Evolutionary conservation across 2,888 invertebrate species (phyloP).

Genomic region (Lypha dubia): DNA sequence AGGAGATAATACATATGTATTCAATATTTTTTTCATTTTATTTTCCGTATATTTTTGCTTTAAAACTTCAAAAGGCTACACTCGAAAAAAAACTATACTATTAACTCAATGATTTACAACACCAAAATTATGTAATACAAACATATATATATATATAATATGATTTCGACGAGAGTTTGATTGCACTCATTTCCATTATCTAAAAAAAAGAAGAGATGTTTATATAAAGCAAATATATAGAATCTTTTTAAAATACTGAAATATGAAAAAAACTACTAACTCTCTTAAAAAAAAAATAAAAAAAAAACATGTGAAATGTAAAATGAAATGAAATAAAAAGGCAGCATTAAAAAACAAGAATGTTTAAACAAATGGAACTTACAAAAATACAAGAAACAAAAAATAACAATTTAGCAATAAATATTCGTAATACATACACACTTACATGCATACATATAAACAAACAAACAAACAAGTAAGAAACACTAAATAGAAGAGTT

Average conservation of each 20-base stretch:
- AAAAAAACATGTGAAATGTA: slow-evolving; percentile 11
- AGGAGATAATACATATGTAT: slow-evolving; percentile 65
- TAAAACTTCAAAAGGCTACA: slow-evolving; percentile 68
- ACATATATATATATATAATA: slow-evolving; percentile 6
- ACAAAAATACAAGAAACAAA: slow-evolving; percentile 50
- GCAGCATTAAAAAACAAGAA: slow-evolving; percentile 58
- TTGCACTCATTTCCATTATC: slow-evolving; percentile 24
- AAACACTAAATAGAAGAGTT: slow-evolving; percentile 47
- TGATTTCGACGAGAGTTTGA: slow-evolving; percentile 20
- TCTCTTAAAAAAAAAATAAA: slow-evolving; percentile 30
- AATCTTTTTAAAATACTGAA: slow-evolving; percentile 34
- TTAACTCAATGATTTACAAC: slow-evolving; percentile 53
- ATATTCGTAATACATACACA: slow-evolving; percentile 25
- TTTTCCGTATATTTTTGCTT: slow-evolving; percentile 53
- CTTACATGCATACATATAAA: not conserved
- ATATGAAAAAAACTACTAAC: slow-evolving; percentile 50
- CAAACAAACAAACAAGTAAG: slow-evolving; percentile 6
- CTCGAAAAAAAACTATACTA: slow-evolving; percentile 49
- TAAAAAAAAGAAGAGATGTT: slow-evolving; percentile 23
- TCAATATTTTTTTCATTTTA: slow-evolving; percentile 46
- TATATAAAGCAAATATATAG: slow-evolving; percentile 22
- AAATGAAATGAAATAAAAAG: slow-evolving; percentile 47
- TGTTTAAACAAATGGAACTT: slow-evolving; percentile 51
- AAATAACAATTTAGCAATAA: slow-evolving; percentile 43
- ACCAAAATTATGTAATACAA: slow-evolving; percentile 36